Evolutionary conservation across 2,888 invertebrate species (phyloP).

Genomic region (Andrena fulva): DNA sequence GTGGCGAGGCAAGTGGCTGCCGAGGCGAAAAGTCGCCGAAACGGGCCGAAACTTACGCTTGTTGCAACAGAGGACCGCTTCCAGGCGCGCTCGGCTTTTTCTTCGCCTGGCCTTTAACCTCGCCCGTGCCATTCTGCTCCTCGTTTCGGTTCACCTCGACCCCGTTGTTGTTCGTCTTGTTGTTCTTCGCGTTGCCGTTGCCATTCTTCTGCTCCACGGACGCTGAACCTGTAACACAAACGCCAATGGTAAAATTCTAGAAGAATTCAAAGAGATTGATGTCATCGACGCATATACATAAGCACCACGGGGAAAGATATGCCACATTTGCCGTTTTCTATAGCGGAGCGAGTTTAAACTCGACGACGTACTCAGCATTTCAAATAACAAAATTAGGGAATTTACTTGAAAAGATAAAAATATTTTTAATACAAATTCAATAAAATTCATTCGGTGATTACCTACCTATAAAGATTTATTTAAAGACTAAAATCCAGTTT

Average conservation of each 20-base stretch:
- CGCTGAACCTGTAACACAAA: constrained; percentile 78
- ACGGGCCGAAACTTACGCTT: constrained; percentile 84
- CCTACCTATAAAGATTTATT: no score
- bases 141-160: constrained; percentile 82
- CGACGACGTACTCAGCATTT: no score
- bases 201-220: constrained; percentile 83
- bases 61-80: constrained; percentile 86
- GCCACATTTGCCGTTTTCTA: no score
- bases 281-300: background rate
- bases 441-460: no score
- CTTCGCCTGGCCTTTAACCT: constrained; percentile 79
- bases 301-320: no score
- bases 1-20: background rate
- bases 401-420: no score
- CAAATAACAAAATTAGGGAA: no score
- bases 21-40: background rate
- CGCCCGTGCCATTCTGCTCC: constrained; percentile 80
- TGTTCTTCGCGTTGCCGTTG: constrained; percentile 79
- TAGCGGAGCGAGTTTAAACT: no score
- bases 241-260: background rate
- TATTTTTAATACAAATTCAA: no score
- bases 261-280: background rate
- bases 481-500: no score
- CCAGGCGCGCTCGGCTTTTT: constrained; percentile 83
- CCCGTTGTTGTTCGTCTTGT: constrained; percentile 82